phyloP scores from a whole-genome alignment of 2,113 vertebrate genomes.

The Anser cygnoides region DNA sequence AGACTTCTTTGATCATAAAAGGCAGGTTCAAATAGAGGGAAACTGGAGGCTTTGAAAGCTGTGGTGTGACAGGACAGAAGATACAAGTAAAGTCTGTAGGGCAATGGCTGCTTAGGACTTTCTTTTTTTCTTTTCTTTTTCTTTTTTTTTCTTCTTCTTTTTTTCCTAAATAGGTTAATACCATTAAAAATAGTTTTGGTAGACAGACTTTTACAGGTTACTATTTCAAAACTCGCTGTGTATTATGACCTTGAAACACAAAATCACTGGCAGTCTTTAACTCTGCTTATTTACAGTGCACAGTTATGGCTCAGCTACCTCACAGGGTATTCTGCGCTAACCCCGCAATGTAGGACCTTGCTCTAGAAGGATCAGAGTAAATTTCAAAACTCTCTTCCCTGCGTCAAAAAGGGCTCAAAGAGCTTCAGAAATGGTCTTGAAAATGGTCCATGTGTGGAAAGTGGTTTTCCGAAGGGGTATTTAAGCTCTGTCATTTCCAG shows the following conservation, averaged over 20 bases:
- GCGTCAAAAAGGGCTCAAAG: fast-evolving
- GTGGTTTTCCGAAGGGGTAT: neutral
- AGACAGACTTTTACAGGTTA: neutral
- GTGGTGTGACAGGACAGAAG: neutral
- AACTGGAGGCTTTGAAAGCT: neutral
- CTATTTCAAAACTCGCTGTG: neutral
- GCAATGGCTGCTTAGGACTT: neutral
- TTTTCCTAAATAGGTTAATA: neutral
- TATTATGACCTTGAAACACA: neutral
- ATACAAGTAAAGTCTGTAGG: neutral
- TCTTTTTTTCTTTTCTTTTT: neutral
- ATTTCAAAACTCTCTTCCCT: neutral
- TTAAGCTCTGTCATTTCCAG: neutral
- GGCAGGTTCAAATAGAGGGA: neutral
- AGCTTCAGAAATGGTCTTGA: neutral
- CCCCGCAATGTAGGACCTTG: neutral
- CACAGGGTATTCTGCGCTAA: neutral
- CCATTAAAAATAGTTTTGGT: neutral
- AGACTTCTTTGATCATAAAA: neutral
- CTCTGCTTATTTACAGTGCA: neutral
- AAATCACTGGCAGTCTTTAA: neutral
- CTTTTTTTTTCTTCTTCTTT: too few species aligned
- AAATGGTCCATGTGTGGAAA: neutral
- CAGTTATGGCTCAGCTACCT: neutral
- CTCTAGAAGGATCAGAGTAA: neutral